These are phyloP conservation scores for Elephas maximus DNA, from an alignment of 2,113 vertebrate genomes.

Conservation along the genomic window DNA sequence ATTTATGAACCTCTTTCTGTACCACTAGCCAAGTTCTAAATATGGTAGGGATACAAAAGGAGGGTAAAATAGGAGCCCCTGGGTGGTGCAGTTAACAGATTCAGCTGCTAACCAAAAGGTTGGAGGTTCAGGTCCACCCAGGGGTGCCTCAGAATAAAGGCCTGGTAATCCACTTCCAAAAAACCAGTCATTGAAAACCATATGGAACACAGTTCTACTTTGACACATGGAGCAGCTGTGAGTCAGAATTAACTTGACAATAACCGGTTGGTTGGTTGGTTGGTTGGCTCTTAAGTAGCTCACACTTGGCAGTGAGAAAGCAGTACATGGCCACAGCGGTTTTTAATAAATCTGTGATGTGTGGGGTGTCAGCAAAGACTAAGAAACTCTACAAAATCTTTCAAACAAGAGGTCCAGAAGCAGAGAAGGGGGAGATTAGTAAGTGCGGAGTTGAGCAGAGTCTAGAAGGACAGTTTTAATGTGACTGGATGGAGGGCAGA, in stretches of 20 bases:
- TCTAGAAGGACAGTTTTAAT: not conserved
- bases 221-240: not conserved
- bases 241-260: not conserved
- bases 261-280: not conserved
- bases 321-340: accelerated
- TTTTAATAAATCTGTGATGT: not conserved
- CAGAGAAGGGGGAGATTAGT: not conserved
- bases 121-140: not conserved
- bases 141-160: not conserved
- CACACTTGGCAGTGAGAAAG: not conserved
- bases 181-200: not conserved
- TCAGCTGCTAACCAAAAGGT: not conserved
- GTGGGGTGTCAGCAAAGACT: not conserved
- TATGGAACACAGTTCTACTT: not conserved
- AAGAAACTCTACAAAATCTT: not conserved
- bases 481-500: not conserved
- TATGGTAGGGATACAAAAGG: not conserved
- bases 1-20: not conserved
- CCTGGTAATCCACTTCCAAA: not conserved
- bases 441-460: accelerated
- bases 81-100: not conserved
- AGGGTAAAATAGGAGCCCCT: not conserved
- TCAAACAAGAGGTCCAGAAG: not conserved
- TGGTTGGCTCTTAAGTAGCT: not conserved
- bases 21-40: not conserved